Conservation (phyloP, 2,888 invertebrate species). For the Drosophila quinaria region DNA sequence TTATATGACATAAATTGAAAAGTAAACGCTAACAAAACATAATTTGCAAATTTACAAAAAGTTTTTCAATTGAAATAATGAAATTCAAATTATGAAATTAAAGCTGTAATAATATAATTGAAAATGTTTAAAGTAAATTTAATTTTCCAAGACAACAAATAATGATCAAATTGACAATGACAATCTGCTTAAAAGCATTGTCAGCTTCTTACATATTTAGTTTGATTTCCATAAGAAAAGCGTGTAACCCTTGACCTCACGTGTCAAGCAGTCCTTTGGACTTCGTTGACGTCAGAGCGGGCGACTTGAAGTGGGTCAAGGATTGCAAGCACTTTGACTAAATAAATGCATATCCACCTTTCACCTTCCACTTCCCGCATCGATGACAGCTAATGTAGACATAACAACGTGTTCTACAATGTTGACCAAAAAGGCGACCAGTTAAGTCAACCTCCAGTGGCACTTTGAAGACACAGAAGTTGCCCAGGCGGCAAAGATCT, state of each 20-base stretch:
- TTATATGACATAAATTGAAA: no score
- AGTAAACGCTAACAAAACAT: no score
- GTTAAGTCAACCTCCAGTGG: constrained; percentile 29
- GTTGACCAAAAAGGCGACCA: constrained; percentile 28
- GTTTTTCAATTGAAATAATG: no score
- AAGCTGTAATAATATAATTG: no score
- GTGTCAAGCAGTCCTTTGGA: constrained; percentile 1
- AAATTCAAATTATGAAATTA: no score
- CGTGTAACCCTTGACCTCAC: constrained; percentile 41
- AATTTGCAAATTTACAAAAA: no score
- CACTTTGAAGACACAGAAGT: constrained; percentile 43
- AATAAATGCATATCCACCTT: constrained; percentile 6
- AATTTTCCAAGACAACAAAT: neutral
- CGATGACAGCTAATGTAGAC: constrained; percentile 42
- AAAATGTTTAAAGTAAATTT: no score
- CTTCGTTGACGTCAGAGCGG: constrained; percentile 58
- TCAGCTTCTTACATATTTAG: neutral
- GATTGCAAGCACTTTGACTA: constrained; percentile 52
- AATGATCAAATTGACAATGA: neutral
- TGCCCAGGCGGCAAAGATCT: constrained; percentile 52
- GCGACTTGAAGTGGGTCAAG: constrained; percentile 67
- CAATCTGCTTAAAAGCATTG: neutral
- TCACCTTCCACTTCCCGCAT: neutral
- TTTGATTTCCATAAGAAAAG: constrained; percentile 10
- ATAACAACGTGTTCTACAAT: constrained; percentile 48